Evolutionary conservation across 2,797 vertebrate genomes (phyloP), one percentile per base, ranked within the genome.

Genomic region (Rhinoraja longicauda): DNA sequence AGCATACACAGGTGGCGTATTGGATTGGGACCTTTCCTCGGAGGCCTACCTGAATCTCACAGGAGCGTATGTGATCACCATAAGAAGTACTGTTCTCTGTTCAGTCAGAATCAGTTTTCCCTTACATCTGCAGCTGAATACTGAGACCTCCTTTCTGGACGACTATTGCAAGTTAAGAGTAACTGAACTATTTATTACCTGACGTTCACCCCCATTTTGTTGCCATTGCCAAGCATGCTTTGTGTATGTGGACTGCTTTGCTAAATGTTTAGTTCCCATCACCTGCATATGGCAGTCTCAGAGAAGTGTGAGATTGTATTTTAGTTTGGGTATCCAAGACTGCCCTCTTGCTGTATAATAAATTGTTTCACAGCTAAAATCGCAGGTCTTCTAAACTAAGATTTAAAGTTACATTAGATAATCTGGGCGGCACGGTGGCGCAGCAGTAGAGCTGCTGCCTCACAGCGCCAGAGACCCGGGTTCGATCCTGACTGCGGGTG

Each of bases 271-370:
- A 78, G 13, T 7, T 78, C 77, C 7, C 32, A 13, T 78, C 77
- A 24, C 13, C 32, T 39, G 17, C 39, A 15, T 32, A 78, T 78
- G 78, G 36, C 39, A 39, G 32, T 36, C 17, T 78, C 17, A 78
- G 32, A 78, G 39, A 78, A 17, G 15, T 26, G 77, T 39, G 15
- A 78, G 39, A 39, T 77, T 78, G 4, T 39, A 39, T 78, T 78
- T 39, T 39, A 36, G 77, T 78, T 78, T 17, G 77, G 36, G 32
- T 13, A 78, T 78, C 77, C 77, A 78, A 39, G 77, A 78, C 77
- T 78, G 77, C 77, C 77, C 77, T 78, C 77, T 78, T 78, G 77
- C 79, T 82, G 79, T 82, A 82, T 82, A 82, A 82, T 82, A 53
- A 82, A 82, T 82, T 82, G 45, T 82, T 57, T 82, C 79, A 82